Conservation (phyloP, 2,797 vertebrate genomes). For the Gobio occitaniae region DNA sequence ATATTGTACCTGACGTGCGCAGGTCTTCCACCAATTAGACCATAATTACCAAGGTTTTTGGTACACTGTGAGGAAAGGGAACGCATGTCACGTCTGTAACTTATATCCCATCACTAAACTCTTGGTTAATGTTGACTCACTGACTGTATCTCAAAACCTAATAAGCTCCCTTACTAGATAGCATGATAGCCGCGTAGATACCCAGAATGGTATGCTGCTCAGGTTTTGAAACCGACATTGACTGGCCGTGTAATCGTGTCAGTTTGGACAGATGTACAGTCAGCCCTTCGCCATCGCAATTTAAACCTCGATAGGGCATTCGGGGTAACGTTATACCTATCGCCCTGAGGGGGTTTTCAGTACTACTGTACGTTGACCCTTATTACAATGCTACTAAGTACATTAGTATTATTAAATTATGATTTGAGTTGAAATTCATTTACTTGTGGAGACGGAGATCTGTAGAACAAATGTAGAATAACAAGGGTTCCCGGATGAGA, state of each 20-base stretch:
- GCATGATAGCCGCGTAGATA: neutral
- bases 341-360: neutral
- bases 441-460: neutral
- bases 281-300: neutral
- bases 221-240: neutral
- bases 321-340: neutral
- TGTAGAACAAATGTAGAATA: neutral
- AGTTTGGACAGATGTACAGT: neutral
- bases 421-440: neutral
- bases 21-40: neutral
- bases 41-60: slow-evolving; percentile 5
- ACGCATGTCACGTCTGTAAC: neutral
- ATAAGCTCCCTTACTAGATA: neutral
- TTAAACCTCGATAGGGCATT: neutral
- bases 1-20: neutral
- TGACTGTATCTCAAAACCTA: neutral
- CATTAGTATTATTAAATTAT: neutral
- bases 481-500: too few relatives aligned
- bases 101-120: neutral
- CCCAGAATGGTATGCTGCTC: neutral
- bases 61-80: neutral
- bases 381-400: neutral
- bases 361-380: neutral
- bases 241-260: neutral
- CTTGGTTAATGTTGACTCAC: neutral